Conservation (phyloP, 1,140 invertebrate species). For the Neuroterus valhalla region DNA sequence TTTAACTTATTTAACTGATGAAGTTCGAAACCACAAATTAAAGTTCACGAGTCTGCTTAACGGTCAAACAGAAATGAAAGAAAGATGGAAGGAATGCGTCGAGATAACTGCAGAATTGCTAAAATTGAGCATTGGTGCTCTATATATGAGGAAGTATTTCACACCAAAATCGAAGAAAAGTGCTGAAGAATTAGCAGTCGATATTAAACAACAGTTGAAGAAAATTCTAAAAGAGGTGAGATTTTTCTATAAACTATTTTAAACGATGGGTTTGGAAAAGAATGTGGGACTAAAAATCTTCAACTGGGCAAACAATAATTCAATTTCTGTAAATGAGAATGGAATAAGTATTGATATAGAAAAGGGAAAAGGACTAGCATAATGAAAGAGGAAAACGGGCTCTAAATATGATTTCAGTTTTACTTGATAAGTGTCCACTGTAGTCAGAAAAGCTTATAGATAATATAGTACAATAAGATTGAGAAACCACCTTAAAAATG, state of each 20-base stretch:
- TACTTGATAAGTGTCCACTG: too few species aligned
- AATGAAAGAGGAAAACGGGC: too few species aligned
- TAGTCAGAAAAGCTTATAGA: too few species aligned
- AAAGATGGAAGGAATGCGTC: conserved; percentile 89
- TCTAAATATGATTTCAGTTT: too few species aligned
- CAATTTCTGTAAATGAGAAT: too few species aligned
- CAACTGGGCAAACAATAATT: too few species aligned
- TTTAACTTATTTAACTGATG: conserved; percentile 84
- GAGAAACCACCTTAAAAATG: too few species aligned
- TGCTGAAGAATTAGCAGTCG: conserved; percentile 81
- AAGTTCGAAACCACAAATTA: conserved; percentile 81
- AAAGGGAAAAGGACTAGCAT: too few species aligned
- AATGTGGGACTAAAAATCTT: too few species aligned
- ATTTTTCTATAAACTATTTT: not conserved
- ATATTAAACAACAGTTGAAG: conserved; percentile 78
- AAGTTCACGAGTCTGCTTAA: conserved; percentile 80
- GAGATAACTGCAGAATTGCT: conserved; percentile 83
- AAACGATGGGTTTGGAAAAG: too few species aligned
- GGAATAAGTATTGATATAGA: too few species aligned
- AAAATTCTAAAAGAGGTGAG: conserved; percentile 75
- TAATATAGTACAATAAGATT: too few species aligned
- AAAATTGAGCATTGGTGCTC: conserved; percentile 79
- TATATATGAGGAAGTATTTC: conserved; percentile 78
- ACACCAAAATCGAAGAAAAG: conserved; percentile 74
- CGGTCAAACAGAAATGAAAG: conserved; percentile 79